Evolutionary conservation across 2,888 invertebrate genomes (phyloP).

Genomic region (Glaucopsyche alexis): DNA sequence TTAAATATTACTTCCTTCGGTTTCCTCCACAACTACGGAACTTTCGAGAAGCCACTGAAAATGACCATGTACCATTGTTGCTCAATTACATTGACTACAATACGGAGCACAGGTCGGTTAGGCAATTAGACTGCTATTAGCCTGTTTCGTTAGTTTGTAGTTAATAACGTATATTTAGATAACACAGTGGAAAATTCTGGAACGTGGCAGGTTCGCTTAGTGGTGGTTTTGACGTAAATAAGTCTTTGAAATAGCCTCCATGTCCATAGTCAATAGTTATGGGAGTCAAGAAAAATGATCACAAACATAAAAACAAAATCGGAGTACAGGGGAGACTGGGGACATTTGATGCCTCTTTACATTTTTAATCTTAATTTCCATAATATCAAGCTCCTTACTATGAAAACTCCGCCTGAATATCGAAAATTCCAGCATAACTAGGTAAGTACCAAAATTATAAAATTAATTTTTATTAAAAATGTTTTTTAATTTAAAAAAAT

Average conservation of each 20-base stretch:
- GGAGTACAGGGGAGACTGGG: neutral
- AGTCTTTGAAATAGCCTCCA: neutral
- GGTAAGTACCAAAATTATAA: neutral
- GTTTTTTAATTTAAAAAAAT: no score
- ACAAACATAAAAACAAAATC: neutral
- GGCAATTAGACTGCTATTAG: neutral
- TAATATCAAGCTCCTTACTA: no score
- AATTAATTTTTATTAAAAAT: neutral
- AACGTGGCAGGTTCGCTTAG: neutral
- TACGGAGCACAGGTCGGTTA: conserved; percentile 2
- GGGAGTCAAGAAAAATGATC: no score
- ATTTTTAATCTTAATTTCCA: no score
- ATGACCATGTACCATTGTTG: neutral
- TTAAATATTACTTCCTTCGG: neutral
- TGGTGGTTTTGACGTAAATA: neutral
- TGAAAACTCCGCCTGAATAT: no score
- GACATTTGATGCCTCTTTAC: neutral
- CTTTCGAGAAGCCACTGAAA: neutral
- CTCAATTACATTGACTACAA: conserved; percentile 1
- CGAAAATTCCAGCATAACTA: no score
- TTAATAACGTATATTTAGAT: conserved; percentile 10
- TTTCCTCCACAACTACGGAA: neutral
- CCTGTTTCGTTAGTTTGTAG: conserved; percentile 6
- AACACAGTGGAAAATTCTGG: conserved; percentile 10
- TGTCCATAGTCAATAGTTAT: no score